Percentiles rank a stretch among this genome's conserved stretches.
Conservation (phyloP, 2,797 vertebrate species). For the Chromis chromis region DNA sequence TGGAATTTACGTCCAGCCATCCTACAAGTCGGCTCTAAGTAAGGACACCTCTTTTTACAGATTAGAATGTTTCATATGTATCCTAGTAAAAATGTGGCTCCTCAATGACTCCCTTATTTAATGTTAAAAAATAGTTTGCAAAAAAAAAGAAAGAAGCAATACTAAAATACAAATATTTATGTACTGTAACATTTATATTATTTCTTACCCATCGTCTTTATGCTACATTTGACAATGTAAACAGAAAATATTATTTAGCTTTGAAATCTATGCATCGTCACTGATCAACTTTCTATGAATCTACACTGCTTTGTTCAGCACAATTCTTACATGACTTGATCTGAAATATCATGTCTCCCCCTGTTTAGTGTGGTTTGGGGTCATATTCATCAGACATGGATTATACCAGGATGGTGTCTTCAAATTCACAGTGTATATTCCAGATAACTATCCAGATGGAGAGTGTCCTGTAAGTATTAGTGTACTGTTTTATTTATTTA, state of each 20-base stretch:
- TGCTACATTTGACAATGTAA: background rate
- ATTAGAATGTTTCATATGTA: constrained; percentile 1
- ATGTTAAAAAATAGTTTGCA: background rate
- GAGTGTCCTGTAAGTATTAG: constrained; percentile 93
- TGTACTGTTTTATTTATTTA: background rate
- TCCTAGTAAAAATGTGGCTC: background rate
- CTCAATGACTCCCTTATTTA: background rate
- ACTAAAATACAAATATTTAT: background rate
- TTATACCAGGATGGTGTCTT: constrained; percentile 99
- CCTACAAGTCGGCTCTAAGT: constrained; percentile 96
- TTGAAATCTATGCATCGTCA: background rate
- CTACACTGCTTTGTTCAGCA: background rate
- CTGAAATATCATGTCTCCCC: background rate
- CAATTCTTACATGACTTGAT: background rate
- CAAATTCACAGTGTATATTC: constrained; percentile 99
- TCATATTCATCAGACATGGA: constrained; percentile 97
- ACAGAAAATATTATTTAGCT: background rate
- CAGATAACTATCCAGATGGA: constrained; percentile 98
- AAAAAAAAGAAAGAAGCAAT: too few relatives aligned
- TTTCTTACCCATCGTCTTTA: background rate
- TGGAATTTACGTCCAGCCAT: constrained; percentile 97
- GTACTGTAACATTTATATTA: background rate
- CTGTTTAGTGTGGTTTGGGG: constrained; percentile 96
- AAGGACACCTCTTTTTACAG: constrained; percentile 71
- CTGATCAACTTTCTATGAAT: background rate